Evolutionary conservation across 2,797 vertebrate genomes (phyloP), one percentile per base, ranked within the genome.

Genomic region (Streptopelia turtur): DNA sequence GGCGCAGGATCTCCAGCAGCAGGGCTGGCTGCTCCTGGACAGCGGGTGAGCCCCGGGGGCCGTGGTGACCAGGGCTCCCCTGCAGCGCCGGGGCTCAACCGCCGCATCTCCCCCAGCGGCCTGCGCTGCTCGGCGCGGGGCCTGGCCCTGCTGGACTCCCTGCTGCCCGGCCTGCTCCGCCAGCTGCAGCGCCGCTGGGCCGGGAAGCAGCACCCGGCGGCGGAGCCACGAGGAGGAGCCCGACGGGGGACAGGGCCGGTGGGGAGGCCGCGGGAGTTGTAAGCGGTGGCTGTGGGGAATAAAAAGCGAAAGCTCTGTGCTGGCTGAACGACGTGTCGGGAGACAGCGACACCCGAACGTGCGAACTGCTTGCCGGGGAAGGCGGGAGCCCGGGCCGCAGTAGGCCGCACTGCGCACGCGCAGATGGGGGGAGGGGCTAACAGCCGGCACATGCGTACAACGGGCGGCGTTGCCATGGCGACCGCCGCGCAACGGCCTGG

Each of bases 61-160:
- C 1, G 2, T 0, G 57, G 35, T 3, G 8, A 23, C 2, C 11
- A 11, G 8, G 2, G 9, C 4, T 56, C 9, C 33, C 6, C 3
- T 1, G 0, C 0, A 1, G 27, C 17, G 5, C 30, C 0, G 1
- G 30, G 5, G 28, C 69, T 90, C 80, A 90, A 20, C 49, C 31
- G 2, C 4, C 1, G 1, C 18, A 50, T 90, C 87, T 41, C 49
- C 23, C 69, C 10, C 87, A 99, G 99, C 16, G 98, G 99, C n/a
- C 97, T 99, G 74, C 98, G 98, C 31, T 99, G 99, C 97, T 98
- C 99, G 23, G 98, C 98, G 98, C 96, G 98, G 6, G 99, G 99
- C 15, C 97, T 99, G 94, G 98, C 98, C 10, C 94, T 99, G 85
- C 95, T 99, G 93, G 99, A 99, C 97, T 98, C 98, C 59, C 95